A percentile compares a stretch with the other conserved stretches of the same genome.
Conservation (phyloP, 2,888 invertebrate genomes). For the Peribatodes rhomboidaria region DNA sequence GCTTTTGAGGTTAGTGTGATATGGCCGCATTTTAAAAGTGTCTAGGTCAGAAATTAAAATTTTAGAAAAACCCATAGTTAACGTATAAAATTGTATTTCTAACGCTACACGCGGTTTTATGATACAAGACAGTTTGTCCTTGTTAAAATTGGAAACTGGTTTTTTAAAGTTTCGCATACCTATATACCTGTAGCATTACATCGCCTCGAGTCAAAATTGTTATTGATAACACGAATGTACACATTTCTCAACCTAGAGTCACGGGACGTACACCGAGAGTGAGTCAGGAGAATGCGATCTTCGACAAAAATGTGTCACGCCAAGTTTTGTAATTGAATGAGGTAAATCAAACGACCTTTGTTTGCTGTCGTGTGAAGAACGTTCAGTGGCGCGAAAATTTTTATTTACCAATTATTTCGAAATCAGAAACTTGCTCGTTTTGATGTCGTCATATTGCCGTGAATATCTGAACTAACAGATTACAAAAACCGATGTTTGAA, state of each 20-base stretch:
- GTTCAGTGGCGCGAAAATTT: conserved; percentile 65
- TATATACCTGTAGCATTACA: conserved; percentile 17
- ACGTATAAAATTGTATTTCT: conserved; percentile 40
- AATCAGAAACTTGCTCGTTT: conserved; percentile 64
- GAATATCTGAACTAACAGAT: conserved; percentile 27
- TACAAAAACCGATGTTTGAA: conserved; percentile 32
- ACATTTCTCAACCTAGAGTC: conserved; percentile 5
- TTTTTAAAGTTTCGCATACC: conserved; percentile 33
- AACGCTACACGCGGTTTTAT: conserved; percentile 45
- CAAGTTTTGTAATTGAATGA: conserved; percentile 51
- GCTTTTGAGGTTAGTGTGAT: conserved; percentile 44
- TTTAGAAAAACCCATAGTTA: conserved; percentile 32
- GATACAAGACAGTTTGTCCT: conserved; percentile 39
- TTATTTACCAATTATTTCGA: conserved; percentile 71
- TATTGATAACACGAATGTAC: conserved; percentile 1
- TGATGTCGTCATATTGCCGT: conserved; percentile 57
- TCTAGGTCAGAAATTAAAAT: conserved; percentile 42
- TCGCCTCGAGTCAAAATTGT: not conserved
- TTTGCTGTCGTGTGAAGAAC: conserved; percentile 60
- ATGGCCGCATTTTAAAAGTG: conserved; percentile 29
- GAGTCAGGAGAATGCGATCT: conserved; percentile 30
- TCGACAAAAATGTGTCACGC: conserved; percentile 47
- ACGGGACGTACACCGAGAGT: conserved; percentile 12
- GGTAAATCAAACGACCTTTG: conserved; percentile 63
- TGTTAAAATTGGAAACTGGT: conserved; percentile 40